Percentiles rank a stretch among this genome's conserved stretches.
Evolutionary conservation across 2,888 invertebrate genomes (phyloP).

Genomic region (Seira sanloemensis): DNA sequence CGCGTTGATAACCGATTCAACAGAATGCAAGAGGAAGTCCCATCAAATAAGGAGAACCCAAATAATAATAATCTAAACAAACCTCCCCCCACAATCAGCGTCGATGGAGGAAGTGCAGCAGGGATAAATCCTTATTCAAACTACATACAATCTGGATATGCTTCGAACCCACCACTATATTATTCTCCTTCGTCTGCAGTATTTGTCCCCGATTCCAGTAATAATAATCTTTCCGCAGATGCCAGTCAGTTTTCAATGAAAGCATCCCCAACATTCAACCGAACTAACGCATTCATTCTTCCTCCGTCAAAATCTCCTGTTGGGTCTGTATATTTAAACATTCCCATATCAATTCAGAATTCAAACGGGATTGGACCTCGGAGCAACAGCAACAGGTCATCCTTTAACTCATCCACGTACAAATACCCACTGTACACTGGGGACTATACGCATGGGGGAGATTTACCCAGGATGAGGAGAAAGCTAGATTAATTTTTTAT

Average conservation of each 20-base stretch:
- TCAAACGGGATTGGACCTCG: neutral
- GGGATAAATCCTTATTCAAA: neutral
- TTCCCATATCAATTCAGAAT: neutral
- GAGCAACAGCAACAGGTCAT: neutral
- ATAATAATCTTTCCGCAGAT: neutral
- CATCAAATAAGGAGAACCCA: neutral
- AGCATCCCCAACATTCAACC: neutral
- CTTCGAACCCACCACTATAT: neutral
- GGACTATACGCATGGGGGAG: neutral
- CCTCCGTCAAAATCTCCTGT: neutral
- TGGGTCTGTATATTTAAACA: neutral
- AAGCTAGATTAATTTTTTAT: neutral
- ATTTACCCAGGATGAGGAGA: neutral
- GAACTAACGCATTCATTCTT: neutral
- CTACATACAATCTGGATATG: neutral
- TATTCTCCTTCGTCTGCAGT: neutral
- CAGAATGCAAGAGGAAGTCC: neutral
- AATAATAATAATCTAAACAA: neutral
- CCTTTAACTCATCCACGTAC: neutral
- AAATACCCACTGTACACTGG: neutral
- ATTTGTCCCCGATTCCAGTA: neutral
- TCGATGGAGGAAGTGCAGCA: neutral
- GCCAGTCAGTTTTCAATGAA: neutral
- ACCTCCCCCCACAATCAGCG: neutral
- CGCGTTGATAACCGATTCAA: neutral